A percentile compares a stretch with the other conserved stretches of the same genome.
These are phyloP conservation scores for Lepidochitona cinerea DNA, from an alignment of 2,888 invertebrate species.

Conservation along the genomic window DNA sequence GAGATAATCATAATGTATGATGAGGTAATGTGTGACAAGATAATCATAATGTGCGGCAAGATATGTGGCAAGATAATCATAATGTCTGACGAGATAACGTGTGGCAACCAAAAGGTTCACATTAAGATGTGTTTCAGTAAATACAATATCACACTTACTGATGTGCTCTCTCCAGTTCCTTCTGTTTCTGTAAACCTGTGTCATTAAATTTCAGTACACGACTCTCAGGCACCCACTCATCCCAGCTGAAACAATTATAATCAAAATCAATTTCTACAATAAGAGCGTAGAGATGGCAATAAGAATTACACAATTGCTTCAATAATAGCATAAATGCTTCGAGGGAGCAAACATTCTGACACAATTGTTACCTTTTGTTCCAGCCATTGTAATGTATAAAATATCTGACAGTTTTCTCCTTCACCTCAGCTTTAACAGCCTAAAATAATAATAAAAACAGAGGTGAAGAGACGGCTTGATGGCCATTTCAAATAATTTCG, in stretches of 20 bases:
- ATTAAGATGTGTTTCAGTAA: too few species aligned
- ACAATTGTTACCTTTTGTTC: conserved; percentile 90
- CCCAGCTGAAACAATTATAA: conserved; percentile 72
- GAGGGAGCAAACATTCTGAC: background rate
- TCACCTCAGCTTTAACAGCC: conserved; percentile 84
- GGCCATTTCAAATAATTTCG: background rate
- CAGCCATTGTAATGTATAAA: conserved; percentile 97
- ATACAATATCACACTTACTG: too few species aligned
- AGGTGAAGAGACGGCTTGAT: background rate
- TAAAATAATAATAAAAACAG: conserved; percentile 32
- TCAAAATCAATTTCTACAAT: too few species aligned
- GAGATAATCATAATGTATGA: too few species aligned
- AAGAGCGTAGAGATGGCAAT: too few species aligned
- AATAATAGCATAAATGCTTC: too few species aligned
- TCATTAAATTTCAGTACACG: conserved; percentile 92
- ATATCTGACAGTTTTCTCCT: conserved; percentile 90
- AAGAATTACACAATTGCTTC: too few species aligned
- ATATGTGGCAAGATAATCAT: too few species aligned
- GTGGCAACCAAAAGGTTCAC: too few species aligned
- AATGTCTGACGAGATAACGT: too few species aligned
- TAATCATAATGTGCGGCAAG: too few species aligned
- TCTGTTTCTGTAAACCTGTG: conserved; percentile 88
- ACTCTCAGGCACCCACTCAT: conserved; percentile 87
- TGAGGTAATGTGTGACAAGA: too few species aligned
- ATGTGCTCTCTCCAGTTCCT: conserved; percentile 86